Base-by-base conservation (phyloP, 2,113 vertebrate species). In the Paralichthys olivaceus region DNA sequence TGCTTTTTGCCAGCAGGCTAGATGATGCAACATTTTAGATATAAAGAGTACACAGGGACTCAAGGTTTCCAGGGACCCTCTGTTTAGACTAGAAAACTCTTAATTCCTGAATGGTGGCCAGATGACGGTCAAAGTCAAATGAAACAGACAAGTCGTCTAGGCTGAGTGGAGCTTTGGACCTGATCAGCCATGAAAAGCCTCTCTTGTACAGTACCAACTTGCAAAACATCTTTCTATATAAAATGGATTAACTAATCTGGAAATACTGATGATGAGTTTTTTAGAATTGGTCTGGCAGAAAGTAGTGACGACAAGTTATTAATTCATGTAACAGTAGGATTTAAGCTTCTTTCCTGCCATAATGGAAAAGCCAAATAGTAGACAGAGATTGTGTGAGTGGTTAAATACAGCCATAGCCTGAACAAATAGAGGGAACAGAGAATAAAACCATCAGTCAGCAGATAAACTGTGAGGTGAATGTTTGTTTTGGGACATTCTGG, bases 341-440 rank as follows among this genome's bases (percentile, higher is more conserved):
- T 79, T 86, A 84, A 90, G 87, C 82, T 82, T 87, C 84, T 84
- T 83, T 88, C 62, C 75, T 62, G 62, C 49, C 11, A 22, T 66
- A 71, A 62, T 69, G 43, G 69, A 34, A 45, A 60, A 20, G 34
- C 49, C 19, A 60, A 60, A 75, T 25, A 64, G 70, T 62, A 81
- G 77, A 77, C 74, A 71, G 58, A 56, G 55, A 77, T 60, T 75
- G 69, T 77, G 25, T 14, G 56, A 74, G 59, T 78, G 74, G 77
- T 69, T 72, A 53, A 64, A 81, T 70, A 66, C 20, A 63, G 72
- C 26, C 47, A 53, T 28, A 47, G 67, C 49, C 43, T 57, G 40
- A 77, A 56, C 37, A 71, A 53, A 72, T 25, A 49, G 19, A 49
- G 17, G 53, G 53, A 76, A 20, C 23, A 43, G 62, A 56, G 25